phyloP scores from a whole-genome alignment of 1,140 invertebrate species.

The Trachelipus rathkii region DNA sequence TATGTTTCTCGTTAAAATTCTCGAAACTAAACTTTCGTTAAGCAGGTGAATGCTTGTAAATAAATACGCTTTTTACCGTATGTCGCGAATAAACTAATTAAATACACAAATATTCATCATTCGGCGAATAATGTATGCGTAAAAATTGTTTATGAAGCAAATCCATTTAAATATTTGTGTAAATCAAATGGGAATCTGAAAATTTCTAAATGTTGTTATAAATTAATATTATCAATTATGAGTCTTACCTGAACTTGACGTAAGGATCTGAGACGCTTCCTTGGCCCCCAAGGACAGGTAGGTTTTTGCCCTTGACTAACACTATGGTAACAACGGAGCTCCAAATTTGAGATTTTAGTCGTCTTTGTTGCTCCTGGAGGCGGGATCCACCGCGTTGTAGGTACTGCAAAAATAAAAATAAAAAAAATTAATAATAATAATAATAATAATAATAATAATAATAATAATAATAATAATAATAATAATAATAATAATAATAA shows the following conservation, averaged over 20 bases:
- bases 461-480: neutral
- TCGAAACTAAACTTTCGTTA: no score
- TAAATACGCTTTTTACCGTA: no score
- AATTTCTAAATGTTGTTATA: no score
- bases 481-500: neutral
- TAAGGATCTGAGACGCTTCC: conserved; percentile 90
- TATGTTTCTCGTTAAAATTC: no score
- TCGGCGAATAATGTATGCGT: no score
- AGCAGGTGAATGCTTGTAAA: no score
- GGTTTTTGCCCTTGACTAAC: conserved; percentile 87
- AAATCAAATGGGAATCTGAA: no score
- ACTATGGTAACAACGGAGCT: conserved; percentile 62
- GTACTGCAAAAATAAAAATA: conserved; percentile 32
- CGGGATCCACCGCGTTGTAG: conserved; percentile 39
- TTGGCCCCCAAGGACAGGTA: conserved; percentile 74
- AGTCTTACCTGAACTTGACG: conserved; percentile 82
- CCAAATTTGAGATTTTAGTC: conserved; percentile 45
- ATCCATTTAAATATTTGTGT: no score
- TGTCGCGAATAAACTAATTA: no score
- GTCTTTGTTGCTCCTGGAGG: conserved; percentile 40
- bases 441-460: neutral
- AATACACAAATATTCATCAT: no score
- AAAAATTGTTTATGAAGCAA: no score
- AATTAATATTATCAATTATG: no score
- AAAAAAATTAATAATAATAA: neutral